A percentile compares a stretch with the other conserved stretches of the same genome.
Evolutionary conservation across 1,140 invertebrate species (phyloP).

Genomic region (Pseudomyrmex concolor): DNA sequence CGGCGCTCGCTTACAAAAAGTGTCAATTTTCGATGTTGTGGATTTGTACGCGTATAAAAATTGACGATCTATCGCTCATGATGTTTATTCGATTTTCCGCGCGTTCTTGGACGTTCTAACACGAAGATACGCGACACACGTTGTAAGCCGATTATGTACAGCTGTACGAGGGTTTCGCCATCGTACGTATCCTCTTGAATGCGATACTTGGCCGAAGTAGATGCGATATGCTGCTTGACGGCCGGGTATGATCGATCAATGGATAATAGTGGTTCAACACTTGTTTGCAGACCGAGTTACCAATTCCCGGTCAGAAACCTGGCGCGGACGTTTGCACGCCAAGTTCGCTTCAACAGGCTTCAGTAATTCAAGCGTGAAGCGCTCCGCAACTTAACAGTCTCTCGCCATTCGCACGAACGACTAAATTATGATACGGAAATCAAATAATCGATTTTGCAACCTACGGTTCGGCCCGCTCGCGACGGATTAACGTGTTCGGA

Average conservation of each 20-base stretch:
- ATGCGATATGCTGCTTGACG: constrained; percentile 2
- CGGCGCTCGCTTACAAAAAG: too few relatives aligned
- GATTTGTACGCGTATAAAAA: too few relatives aligned
- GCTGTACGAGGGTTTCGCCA: too few relatives aligned
- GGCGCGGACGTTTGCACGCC: constrained; percentile 51
- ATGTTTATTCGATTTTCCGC: too few relatives aligned
- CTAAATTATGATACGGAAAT: constrained; percentile 56
- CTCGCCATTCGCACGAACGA: constrained; percentile 47
- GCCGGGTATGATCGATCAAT: constrained; percentile 44
- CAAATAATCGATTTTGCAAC: constrained; percentile 54
- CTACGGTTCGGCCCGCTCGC: neutral
- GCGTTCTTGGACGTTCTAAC: too few relatives aligned
- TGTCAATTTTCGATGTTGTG: too few relatives aligned
- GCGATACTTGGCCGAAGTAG: constrained; percentile 1
- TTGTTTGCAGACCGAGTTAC: constrained; percentile 55
- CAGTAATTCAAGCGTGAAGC: constrained; percentile 51
- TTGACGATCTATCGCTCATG: too few relatives aligned
- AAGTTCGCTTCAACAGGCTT: constrained; percentile 56
- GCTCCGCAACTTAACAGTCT: constrained; percentile 38
- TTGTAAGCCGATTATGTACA: too few relatives aligned
- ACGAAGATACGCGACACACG: too few relatives aligned
- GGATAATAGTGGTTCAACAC: constrained; percentile 50
- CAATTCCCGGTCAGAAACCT: constrained; percentile 40
- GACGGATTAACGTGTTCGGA: constrained; percentile 1
- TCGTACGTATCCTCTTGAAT: neutral